These are phyloP conservation scores for Perizoma flavofasciatum DNA, from an alignment of 2,888 invertebrate genomes.

Conservation along the genomic window DNA sequence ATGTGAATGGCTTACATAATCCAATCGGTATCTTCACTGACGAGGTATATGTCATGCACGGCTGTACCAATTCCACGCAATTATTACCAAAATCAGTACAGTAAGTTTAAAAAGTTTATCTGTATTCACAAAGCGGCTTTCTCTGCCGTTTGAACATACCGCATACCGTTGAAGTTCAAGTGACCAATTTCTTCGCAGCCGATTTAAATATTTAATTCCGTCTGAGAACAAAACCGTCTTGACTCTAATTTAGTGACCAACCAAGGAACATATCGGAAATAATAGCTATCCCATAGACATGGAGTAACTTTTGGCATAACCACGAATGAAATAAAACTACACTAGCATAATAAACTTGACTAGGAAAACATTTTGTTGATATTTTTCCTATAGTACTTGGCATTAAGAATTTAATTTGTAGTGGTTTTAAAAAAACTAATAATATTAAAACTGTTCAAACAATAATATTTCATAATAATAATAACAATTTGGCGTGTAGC, in stretches of 20 bases:
- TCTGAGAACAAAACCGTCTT: neutral
- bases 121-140: constrained; percentile 52
- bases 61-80: constrained; percentile 53
- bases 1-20: constrained; percentile 26
- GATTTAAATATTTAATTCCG: constrained; percentile 43
- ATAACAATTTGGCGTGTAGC: too few relatives aligned
- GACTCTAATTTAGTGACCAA: neutral
- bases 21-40: constrained; percentile 18
- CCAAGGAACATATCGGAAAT: too few relatives aligned
- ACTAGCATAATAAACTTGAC: too few relatives aligned
- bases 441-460: too few relatives aligned
- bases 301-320: too few relatives aligned
- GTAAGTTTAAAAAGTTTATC: constrained; percentile 46
- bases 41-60: constrained; percentile 32
- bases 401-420: too few relatives aligned
- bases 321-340: too few relatives aligned
- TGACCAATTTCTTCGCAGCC: constrained; percentile 33
- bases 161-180: constrained; percentile 35
- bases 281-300: too few relatives aligned
- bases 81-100: constrained; percentile 58
- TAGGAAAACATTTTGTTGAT: too few relatives aligned
- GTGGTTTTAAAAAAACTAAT: too few relatives aligned
- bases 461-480: too few relatives aligned
- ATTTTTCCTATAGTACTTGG: too few relatives aligned
- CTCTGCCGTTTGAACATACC: constrained; percentile 50